Evolutionary conservation across 2,888 invertebrate species (phyloP), one percentile per base, ranked within the genome.

Genomic region (Hirtodrosophila cameraria): DNA sequence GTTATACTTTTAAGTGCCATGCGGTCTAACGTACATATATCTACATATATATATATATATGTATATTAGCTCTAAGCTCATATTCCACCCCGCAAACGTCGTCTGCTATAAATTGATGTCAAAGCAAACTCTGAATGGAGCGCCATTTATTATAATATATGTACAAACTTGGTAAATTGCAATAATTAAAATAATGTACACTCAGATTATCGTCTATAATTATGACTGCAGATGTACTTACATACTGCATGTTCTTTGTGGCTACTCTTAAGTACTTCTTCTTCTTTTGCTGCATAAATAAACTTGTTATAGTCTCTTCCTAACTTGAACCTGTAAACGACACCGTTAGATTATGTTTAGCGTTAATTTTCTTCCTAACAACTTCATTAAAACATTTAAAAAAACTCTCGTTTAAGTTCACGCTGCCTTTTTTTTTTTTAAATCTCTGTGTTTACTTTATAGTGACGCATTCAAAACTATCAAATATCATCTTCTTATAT

Each of bases 151-250:
- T 81, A 77, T 86, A 86, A 88, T 87, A 86, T 80, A 81, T 79
- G 76, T 23, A 23, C 23, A 75, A 81, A 75, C 70, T 74, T 75
- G 69, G 62, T 70, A 75, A 83, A 87, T 83, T 80, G 74, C 80
- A 79, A 83, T 85, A 83, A 88, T 88, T 87, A 86, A 83, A 85
- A 78, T 87, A 88, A 87, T 87, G 85, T 70, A 69, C 75, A 73
- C 67, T 61, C 69, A 80, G 83, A 79, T 88, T 88, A 87, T 85
- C 87, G 81, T 61, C 69, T 68, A 58, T 75, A 85, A 85, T 86
- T 83, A 77, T 78, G 75, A 48, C 60, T 65, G 58, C 65, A 73
- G 61, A 75, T 71, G 68, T 70, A 63, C 53, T 35, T 66, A 66
- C 53, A 38, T 66, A 66, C 58, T 64, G 50, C 31, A 58, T 27